Evolutionary conservation across 2,113 vertebrate genomes (phyloP), one percentile per base, ranked within the genome.

Genomic region (Larimichthys polyactis): DNA sequence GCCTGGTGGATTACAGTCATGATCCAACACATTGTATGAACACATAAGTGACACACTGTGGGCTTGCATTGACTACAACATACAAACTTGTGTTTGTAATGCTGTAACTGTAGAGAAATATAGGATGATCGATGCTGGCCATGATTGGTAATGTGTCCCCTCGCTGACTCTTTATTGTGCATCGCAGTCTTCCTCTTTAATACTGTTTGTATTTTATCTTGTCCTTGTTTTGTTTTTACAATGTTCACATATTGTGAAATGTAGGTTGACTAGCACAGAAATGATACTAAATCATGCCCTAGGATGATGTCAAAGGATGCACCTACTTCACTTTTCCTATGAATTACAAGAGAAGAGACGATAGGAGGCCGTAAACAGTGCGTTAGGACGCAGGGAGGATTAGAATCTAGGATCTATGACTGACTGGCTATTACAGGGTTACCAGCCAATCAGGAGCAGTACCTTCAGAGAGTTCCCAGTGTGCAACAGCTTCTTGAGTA

Each of bases 401-500:
- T 11, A n/a, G 9, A 46, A 27, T 46, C 3, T 20, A 20, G 0
- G 46, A 11, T n/a, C 10, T 20, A 16, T 48, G 29, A 51, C 1
- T 19, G 64, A 67, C 11, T 74, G 24, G 11, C 24, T 27, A 59
- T 58, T 2, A 11, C 0, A 29, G 10, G 55, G 32, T 22, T 40
- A 36, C 43, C 51, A 69, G 20, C 0, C 0, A 71, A 72, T 69
- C 8, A 67, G 10, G 36, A 83, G 27, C 36, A 81, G 78, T 96
- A 99, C 98, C 98, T 99, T 99, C 81, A 99, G 95, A 76, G 98
- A 99, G 93, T 99, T 99, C 91, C 98, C 98, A 85, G 97, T 98
- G 89, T 99, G 98, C 75, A 99, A 95, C 79, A 99, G 95, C 94
- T 99, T 99, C 96, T 99, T 99, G 89, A 99, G 96, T 91, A 99